A percentile compares a stretch with the other conserved stretches of the same genome.
These are phyloP conservation scores for Rhizoglyphus robini DNA, from an alignment of 1,140 invertebrate genomes.

Conservation along the genomic window DNA sequence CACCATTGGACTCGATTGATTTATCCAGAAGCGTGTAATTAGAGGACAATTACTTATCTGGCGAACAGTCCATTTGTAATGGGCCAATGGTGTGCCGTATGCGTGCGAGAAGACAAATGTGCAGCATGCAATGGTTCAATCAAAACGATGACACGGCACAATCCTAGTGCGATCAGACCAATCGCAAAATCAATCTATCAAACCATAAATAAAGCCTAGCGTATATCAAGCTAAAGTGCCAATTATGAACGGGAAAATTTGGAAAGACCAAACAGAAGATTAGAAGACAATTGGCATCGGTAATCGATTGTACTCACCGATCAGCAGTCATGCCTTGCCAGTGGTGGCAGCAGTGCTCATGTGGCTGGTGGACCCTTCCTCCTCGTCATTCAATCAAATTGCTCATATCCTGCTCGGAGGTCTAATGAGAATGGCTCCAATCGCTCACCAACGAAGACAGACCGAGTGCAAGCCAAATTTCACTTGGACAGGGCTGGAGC, in stretches of 20 bases:
- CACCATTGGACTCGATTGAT: background rate
- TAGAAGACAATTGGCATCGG: background rate
- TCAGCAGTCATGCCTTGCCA: background rate
- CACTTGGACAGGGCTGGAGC: background rate
- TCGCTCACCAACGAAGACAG: too few species aligned
- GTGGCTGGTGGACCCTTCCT: background rate
- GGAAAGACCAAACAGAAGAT: background rate
- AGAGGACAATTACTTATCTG: background rate
- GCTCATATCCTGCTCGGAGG: background rate
- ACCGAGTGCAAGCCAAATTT: too few species aligned
- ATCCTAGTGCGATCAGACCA: background rate
- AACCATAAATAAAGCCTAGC: background rate
- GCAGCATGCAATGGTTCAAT: background rate
- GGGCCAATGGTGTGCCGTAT: background rate
- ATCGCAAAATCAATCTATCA: slow-evolving; percentile 9
- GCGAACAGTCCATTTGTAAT: background rate
- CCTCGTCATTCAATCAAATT: background rate
- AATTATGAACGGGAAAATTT: background rate
- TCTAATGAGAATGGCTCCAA: too few species aligned
- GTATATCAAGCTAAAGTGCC: background rate
- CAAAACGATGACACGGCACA: background rate
- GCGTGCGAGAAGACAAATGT: background rate
- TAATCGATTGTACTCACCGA: background rate
- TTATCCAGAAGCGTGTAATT: background rate
- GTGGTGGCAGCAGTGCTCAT: background rate